Evolutionary conservation across 2,797 vertebrate species (phyloP).

Genomic region (Amphiprion clarkii): DNA sequence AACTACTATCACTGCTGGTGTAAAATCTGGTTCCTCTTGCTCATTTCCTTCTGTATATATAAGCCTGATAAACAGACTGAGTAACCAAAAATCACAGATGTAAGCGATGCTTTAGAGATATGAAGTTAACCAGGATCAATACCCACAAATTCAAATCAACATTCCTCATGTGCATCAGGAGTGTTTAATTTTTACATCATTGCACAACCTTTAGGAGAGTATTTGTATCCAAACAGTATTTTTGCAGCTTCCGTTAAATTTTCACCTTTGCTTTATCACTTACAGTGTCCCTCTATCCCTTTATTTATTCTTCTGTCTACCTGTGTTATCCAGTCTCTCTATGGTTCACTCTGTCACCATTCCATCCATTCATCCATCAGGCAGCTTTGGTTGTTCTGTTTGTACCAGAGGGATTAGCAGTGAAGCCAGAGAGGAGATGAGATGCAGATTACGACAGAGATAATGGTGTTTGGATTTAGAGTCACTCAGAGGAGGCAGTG

Average conservation of each 20-base stretch:
- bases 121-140: constrained; percentile 3
- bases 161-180: not conserved
- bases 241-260: not conserved
- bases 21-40: constrained; percentile 17
- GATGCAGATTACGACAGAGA: constrained; percentile 80
- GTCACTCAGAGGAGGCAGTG: constrained; percentile 51
- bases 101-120: not conserved
- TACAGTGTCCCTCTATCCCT: not conserved
- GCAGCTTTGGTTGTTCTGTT: constrained; percentile 50
- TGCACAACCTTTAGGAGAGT: not conserved
- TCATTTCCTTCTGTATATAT: not conserved
- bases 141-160: not conserved
- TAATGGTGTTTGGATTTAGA: constrained; percentile 79
- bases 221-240: not conserved
- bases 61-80: constrained; percentile 4
- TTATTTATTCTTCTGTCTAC: not conserved
- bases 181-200: not conserved
- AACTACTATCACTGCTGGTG: constrained; percentile 17
- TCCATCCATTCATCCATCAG: constrained; percentile 33
- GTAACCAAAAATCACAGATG: constrained; percentile 11
- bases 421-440: constrained; percentile 73
- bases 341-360: constrained; percentile 3
- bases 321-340: constrained; percentile 4
- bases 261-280: not conserved
- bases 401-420: constrained; percentile 70